A percentile compares a stretch with the other conserved stretches of the same genome.
Evolutionary conservation across 2,113 vertebrate genomes (phyloP).

Genomic region (Pachypanchax playfairii): DNA sequence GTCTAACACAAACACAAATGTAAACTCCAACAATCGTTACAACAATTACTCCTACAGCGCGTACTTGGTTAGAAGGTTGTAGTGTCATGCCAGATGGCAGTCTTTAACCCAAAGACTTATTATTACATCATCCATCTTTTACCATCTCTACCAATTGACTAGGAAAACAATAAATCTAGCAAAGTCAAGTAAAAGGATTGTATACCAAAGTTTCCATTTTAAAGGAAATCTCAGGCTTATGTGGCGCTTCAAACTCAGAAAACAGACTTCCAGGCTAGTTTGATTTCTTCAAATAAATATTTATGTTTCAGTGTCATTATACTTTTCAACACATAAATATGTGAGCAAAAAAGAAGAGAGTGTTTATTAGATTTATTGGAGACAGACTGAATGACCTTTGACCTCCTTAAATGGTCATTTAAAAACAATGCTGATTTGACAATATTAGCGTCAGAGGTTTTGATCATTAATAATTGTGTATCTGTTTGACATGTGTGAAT

Average conservation of each 20-base stretch:
- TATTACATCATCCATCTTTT: conserved; percentile 62
- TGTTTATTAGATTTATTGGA: conserved; percentile 59
- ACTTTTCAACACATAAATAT: conserved; percentile 39
- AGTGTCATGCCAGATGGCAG: conserved; percentile 55
- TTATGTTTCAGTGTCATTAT: conserved; percentile 62
- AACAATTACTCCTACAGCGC: conserved; percentile 29
- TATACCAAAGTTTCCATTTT: conserved; percentile 62
- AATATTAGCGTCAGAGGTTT: conserved; percentile 23
- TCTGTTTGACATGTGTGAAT: conserved; percentile 6
- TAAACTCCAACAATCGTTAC: conserved; percentile 50
- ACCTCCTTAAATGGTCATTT: conserved; percentile 1
- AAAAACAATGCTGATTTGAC: conserved; percentile 22
- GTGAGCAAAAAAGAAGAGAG: conserved; percentile 61
- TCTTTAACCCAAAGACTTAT: conserved; percentile 57
- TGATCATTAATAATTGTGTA: conserved; percentile 6
- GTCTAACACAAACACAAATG: conserved; percentile 33
- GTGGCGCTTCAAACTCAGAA: conserved; percentile 39
- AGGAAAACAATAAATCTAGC: conserved; percentile 51
- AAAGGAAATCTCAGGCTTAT: conserved; percentile 48
- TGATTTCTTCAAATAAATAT: conserved; percentile 60
- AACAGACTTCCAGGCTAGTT: conserved; percentile 24
- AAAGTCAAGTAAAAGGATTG: conserved; percentile 55
- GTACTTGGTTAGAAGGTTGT: conserved; percentile 15
- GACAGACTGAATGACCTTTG: conserved; percentile 33
- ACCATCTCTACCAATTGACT: conserved; percentile 48